Evolutionary conservation across 2,888 invertebrate genomes (phyloP).

Genomic region (Punctoribates punctum): DNA sequence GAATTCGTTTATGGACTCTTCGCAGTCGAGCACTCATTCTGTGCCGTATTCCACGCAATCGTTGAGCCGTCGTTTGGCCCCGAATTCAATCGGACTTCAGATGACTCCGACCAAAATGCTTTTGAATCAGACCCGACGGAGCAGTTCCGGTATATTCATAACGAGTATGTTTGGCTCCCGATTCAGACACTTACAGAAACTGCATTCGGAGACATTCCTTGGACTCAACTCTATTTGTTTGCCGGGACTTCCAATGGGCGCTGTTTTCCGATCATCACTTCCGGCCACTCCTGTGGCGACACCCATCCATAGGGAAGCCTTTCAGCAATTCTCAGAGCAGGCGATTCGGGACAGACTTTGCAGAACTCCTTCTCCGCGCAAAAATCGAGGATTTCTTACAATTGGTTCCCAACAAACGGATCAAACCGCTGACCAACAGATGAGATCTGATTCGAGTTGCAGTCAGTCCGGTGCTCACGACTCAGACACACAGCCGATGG

Average conservation of each 20-base stretch:
- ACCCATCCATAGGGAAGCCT: constrained; percentile 47
- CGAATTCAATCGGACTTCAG: constrained; percentile 21
- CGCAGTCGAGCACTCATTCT: background rate
- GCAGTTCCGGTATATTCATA: constrained; percentile 42
- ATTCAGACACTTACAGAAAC: constrained; percentile 49
- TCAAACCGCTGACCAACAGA: constrained; percentile 22
- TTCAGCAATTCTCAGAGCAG: constrained; percentile 49
- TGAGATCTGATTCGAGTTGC: constrained; percentile 17
- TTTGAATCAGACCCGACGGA: constrained; percentile 35
- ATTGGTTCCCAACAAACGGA: constrained; percentile 42
- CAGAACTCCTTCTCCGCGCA: constrained; percentile 49
- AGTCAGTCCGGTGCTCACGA: constrained; percentile 41
- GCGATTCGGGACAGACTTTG: constrained; percentile 49
- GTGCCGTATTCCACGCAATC: constrained; percentile 28
- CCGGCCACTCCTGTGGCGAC: constrained; percentile 50
- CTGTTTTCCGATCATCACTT: constrained; percentile 49
- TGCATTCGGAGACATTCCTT: constrained; percentile 49
- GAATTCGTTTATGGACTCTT: background rate
- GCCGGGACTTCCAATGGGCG: constrained; percentile 48
- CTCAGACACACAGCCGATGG: constrained; percentile 38
- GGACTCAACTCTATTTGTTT: constrained; percentile 49
- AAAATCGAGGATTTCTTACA: constrained; percentile 48
- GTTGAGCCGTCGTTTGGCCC: constrained; percentile 29
- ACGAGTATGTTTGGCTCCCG: constrained; percentile 47
- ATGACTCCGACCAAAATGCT: constrained; percentile 33